Base-by-base conservation (phyloP, 2,797 vertebrate genomes). In the Falco concolor region DNA sequence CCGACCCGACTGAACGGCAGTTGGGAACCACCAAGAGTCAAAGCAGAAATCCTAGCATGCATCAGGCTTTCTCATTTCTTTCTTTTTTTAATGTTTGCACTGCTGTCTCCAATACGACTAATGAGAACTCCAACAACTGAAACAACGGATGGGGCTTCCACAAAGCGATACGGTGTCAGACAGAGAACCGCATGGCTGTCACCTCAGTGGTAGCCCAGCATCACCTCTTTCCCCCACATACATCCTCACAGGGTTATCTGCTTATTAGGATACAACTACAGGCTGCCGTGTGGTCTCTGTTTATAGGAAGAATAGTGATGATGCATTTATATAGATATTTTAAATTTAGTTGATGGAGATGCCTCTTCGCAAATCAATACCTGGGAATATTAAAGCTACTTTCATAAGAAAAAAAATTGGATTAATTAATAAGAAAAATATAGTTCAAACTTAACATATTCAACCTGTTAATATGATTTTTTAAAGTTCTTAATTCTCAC, bases 1-100 rank as follows among this genome's bases (percentile, higher is more conserved):
- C 52, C 32, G 22, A 30, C 64, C 50, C 63, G 67, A n/a, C 3
- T 0, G 0, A 86, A 45, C 0, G 0, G 50, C 77, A 57, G 36
- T 75, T 60, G 75, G 42, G 32, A 72, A 61, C 10, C 1, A 0
- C 38, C 0, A 0, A 64, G 47, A 65, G n/a, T 36, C 47, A 44
- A 21, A 76, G 74, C 44, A 87, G 63, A 60, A 93, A 36, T 45
- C 44, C 63, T 20, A 15, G 21, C 40, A 63, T 14, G 2, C 1
- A 0, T 22, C 42, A 50, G 21, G 13, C 20, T 57, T 90, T 94
- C 78, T 82, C 10, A 4, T 45, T 54, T 65, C 25, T 76, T 73
- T 61, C n/a, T 67, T 70, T 47, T 42, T 47, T 18, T 22, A 14
- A 18, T 30, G 38, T 25, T 73, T 65, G 38, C 19, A 13, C 8